Percentiles rank a stretch among this genome's conserved stretches.
These are phyloP conservation scores for Dipodomys stephensi DNA, from an alignment of 2,113 vertebrate species.

Conservation along the genomic window DNA sequence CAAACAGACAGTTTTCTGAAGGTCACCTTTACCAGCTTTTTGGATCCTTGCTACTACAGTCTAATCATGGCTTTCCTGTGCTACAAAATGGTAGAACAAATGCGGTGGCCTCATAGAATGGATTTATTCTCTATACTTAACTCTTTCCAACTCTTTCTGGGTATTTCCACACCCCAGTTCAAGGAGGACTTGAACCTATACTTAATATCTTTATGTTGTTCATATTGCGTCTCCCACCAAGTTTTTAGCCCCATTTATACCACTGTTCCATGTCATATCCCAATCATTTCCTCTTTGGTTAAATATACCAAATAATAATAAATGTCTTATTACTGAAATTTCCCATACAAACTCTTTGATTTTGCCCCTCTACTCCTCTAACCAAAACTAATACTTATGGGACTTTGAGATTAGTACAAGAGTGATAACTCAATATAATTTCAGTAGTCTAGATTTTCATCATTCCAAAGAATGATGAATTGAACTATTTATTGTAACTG, in stretches of 20 bases:
- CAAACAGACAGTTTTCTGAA: not conserved
- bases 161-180: not conserved
- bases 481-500: not conserved
- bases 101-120: too few relatives aligned
- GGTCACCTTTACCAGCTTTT: not conserved
- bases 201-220: not conserved
- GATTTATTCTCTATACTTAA: not conserved
- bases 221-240: not conserved
- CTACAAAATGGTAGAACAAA: not conserved
- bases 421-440: not conserved
- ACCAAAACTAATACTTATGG: not conserved
- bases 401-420: not conserved
- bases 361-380: not conserved
- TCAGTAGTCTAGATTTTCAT: not conserved
- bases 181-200: not conserved
- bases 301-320: not conserved
- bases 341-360: not conserved
- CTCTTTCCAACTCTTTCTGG: not conserved
- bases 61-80: not conserved
- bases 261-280: not conserved
- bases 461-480: too few relatives aligned
- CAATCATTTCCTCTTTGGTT: not conserved
- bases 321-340: not conserved
- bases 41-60: not conserved
- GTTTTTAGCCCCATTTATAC: not conserved